phyloP scores from a whole-genome alignment of 2,797 vertebrate genomes.

The Vespertilio murinus region DNA sequence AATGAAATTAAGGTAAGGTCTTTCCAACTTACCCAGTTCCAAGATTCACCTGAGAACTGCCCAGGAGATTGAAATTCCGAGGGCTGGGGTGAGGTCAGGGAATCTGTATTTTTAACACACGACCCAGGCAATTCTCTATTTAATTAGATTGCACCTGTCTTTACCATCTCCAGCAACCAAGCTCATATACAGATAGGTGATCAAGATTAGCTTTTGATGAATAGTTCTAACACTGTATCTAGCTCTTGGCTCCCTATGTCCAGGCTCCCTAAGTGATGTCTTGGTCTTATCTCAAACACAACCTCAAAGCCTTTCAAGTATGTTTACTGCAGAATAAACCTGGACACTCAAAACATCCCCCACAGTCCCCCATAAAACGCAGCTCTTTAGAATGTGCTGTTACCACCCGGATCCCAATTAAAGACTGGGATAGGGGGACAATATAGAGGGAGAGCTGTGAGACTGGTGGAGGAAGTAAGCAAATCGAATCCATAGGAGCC shows the following conservation, averaged over 20 bases:
- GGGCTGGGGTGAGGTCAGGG: not conserved
- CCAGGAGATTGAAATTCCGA: slow-evolving; percentile 4
- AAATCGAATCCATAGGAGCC: not conserved
- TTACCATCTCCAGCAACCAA: not conserved
- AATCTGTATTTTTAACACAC: not conserved
- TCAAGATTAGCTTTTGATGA: slow-evolving; percentile 22
- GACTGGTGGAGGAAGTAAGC: not conserved
- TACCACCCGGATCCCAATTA: not conserved
- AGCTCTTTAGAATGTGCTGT: not conserved
- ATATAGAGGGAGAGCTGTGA: not conserved
- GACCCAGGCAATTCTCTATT: not conserved
- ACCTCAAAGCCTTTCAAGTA: slow-evolving; percentile 17
- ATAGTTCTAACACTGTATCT: not conserved
- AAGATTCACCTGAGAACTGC: not conserved
- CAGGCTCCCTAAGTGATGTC: not conserved
- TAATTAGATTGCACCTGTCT: slow-evolving; percentile 18
- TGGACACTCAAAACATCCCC: not conserved
- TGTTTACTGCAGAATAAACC: slow-evolving; percentile 19
- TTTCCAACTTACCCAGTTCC: slow-evolving; percentile 23
- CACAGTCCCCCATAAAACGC: not conserved
- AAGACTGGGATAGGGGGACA: not conserved
- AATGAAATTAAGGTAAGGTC: slow-evolving; percentile 48
- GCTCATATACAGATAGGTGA: slow-evolving; percentile 9
- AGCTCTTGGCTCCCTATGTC: not conserved
- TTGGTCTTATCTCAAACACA: slow-evolving; percentile 29